Percentiles rank a stretch among this genome's conserved stretches.
Conservation (phyloP, 2,113 vertebrate genomes). For the Chloropsis cyanopogon region DNA sequence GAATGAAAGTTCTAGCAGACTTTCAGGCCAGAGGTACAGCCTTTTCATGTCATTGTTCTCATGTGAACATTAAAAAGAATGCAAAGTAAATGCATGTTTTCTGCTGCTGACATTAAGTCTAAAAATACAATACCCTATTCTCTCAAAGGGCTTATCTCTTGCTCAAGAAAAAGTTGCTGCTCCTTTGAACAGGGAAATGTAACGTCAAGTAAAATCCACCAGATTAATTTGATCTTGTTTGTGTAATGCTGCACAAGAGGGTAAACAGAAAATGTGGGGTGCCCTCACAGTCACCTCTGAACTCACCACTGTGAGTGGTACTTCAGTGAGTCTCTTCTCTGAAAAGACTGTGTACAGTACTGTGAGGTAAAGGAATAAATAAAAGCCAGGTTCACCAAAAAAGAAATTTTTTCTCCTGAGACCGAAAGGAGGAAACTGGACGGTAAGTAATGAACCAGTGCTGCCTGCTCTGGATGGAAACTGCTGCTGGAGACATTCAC, state of each 20-base stretch:
- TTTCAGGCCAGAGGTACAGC: not conserved
- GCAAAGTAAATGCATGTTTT: not conserved
- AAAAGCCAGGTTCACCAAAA: not conserved
- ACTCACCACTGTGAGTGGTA: rapidly evolving
- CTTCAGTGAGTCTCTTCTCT: not conserved
- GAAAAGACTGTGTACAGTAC: not conserved
- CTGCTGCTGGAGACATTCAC: not conserved
- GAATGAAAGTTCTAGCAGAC: not conserved
- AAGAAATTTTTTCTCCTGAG: not conserved
- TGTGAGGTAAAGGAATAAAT: not conserved
- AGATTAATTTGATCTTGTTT: not conserved
- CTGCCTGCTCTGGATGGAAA: not conserved
- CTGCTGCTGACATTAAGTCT: not conserved
- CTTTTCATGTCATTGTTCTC: not conserved
- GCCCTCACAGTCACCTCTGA: rapidly evolving
- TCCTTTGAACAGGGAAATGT: not conserved
- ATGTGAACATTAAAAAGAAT: not conserved
- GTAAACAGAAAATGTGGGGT: not conserved
- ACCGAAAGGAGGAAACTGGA: rapidly evolving
- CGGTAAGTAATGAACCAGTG: not conserved
- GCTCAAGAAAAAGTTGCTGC: not conserved
- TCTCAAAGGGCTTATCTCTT: not conserved
- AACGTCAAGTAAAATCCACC: not conserved
- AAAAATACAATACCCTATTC: not conserved
- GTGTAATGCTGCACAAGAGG: not conserved